Conservation (phyloP, 1,140 invertebrate genomes). For the Aphis gossypii region DNA sequence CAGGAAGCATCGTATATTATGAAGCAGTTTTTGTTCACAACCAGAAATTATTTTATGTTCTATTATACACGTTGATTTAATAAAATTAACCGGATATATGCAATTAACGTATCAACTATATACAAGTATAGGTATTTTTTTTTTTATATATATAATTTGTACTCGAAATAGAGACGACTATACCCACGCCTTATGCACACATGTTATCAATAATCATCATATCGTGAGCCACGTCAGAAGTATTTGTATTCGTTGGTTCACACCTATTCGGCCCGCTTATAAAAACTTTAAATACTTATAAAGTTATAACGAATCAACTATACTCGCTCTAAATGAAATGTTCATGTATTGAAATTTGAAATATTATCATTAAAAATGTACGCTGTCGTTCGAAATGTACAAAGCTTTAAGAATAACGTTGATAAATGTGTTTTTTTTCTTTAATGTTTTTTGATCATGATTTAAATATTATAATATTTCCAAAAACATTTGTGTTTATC, state of each 20-base stretch:
- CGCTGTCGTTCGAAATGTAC: not conserved
- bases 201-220: too few species aligned
- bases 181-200: too few species aligned
- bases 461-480: not conserved
- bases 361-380: not conserved
- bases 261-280: too few species aligned
- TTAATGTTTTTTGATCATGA: too few species aligned
- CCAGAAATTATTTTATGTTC: not conserved
- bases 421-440: not conserved
- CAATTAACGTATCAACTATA: not conserved
- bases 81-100: not conserved
- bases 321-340: too few species aligned
- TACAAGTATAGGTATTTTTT: not conserved
- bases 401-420: not conserved
- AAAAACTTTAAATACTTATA: not conserved
- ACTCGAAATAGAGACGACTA: not conserved
- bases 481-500: not conserved
- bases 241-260: too few species aligned
- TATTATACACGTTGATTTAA: not conserved
- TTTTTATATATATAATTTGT: too few species aligned
- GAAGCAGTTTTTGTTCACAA: not conserved
- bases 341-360: not conserved
- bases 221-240: too few species aligned
- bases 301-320: not conserved
- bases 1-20: not conserved